Evolutionary conservation across 2,888 invertebrate genomes (phyloP).

Genomic region (Tetragonula carbonaria): DNA sequence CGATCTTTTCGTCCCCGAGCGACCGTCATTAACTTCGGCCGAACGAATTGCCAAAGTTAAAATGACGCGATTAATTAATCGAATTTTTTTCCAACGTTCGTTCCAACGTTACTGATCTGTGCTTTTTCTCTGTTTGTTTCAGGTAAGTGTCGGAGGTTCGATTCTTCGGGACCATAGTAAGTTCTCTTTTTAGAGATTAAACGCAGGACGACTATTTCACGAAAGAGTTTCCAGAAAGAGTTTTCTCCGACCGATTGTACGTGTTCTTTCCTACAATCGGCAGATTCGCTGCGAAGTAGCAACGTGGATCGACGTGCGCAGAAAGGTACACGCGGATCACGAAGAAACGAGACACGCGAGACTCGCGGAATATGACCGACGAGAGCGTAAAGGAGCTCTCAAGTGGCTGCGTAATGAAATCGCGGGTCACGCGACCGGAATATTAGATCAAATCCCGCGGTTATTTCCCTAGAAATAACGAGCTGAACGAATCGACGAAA

Average conservation of each 20-base stretch:
- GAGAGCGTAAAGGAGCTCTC: constrained; percentile 64
- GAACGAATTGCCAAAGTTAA: constrained; percentile 38
- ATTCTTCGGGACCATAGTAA: constrained; percentile 15
- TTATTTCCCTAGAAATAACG: constrained; percentile 54
- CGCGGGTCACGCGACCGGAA: constrained; percentile 71
- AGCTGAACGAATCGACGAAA: constrained; percentile 42
- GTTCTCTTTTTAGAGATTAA: constrained; percentile 22
- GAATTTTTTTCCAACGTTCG: background rate
- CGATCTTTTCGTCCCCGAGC: constrained; percentile 59
- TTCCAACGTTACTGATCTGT: constrained; percentile 17
- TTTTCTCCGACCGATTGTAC: background rate
- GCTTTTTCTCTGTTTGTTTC: constrained; percentile 64
- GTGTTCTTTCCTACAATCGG: background rate
- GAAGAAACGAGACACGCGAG: constrained; percentile 68
- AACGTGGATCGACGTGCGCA: background rate
- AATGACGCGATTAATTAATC: constrained; percentile 20
- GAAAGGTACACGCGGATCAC: constrained; percentile 28
- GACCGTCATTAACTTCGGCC: constrained; percentile 42
- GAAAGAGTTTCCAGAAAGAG: background rate
- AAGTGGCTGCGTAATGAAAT: constrained; percentile 69
- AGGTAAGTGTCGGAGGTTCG: constrained; percentile 72
- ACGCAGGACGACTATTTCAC: background rate
- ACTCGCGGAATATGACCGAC: constrained; percentile 61
- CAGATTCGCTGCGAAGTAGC: constrained; percentile 15
- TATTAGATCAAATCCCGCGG: constrained; percentile 60